Evolutionary conservation across 1,140 invertebrate species (phyloP).

Genomic region (Drosophila orena): DNA sequence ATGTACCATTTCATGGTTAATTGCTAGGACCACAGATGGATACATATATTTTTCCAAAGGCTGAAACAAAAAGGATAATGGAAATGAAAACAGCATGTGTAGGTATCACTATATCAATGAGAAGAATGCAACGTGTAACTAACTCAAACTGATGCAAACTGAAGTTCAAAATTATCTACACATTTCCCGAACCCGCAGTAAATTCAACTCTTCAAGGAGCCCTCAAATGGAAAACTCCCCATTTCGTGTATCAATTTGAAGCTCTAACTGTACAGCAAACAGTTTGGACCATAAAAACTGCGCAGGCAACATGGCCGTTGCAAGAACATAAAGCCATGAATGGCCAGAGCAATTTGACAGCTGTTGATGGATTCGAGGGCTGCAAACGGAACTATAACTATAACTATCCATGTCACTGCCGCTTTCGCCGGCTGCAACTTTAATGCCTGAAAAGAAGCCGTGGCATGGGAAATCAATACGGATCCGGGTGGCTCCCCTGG

Average conservation of each 20-base stretch:
- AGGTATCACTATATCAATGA: background rate
- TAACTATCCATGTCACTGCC: slow-evolving; percentile 37
- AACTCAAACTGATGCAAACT: background rate
- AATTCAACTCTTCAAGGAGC: background rate
- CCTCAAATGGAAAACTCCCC: slow-evolving; percentile 18
- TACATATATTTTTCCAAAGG: too few relatives aligned
- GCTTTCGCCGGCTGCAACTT: slow-evolving; percentile 45
- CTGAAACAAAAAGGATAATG: background rate
- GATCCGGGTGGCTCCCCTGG: background rate
- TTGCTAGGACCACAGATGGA: too few relatives aligned
- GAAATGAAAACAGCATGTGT: background rate
- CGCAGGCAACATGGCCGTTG: background rate
- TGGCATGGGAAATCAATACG: slow-evolving; percentile 59
- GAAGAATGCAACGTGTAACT: background rate
- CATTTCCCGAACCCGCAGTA: background rate
- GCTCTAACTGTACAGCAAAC: background rate
- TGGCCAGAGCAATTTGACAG: slow-evolving; percentile 54
- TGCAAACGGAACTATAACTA: slow-evolving; percentile 49
- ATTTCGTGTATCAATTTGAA: slow-evolving; percentile 14
- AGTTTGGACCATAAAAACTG: slow-evolving; percentile 26
- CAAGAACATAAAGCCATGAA: slow-evolving; percentile 29
- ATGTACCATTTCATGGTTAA: background rate
- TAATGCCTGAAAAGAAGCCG: slow-evolving; percentile 49
- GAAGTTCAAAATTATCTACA: too few relatives aligned
- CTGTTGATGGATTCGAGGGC: slow-evolving; percentile 60